These are phyloP conservation scores for Paratrypauchen microcephalus DNA, from an alignment of 2,797 vertebrate species.

Conservation along the genomic window DNA sequence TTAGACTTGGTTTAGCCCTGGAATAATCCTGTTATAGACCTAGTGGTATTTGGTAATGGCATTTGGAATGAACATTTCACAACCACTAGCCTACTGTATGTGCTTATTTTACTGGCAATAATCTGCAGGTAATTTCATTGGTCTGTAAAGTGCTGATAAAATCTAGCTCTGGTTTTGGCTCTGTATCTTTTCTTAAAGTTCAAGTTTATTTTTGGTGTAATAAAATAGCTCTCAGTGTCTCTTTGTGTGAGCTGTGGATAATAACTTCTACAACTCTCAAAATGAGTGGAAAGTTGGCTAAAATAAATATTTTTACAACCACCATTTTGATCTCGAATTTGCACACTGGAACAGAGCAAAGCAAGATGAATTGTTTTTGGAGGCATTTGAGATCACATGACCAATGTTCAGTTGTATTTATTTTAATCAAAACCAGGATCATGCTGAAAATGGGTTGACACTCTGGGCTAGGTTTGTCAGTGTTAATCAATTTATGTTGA, in stretches of 20 bases:
- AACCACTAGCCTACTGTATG: background rate
- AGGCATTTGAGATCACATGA: background rate
- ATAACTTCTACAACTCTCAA: background rate
- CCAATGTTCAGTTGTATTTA: no score
- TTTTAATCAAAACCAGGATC: no score
- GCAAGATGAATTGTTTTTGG: background rate
- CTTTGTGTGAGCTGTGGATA: background rate
- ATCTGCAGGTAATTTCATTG: background rate
- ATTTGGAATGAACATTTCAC: background rate
- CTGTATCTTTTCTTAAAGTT: background rate
- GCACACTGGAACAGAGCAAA: background rate
- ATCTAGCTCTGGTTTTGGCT: background rate
- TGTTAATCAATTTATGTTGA: no score
- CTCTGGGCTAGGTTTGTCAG: no score
- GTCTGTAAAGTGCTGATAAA: background rate
- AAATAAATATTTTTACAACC: background rate
- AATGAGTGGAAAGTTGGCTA: constrained; percentile 2
- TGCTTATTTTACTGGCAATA: background rate
- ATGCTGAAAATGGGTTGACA: no score
- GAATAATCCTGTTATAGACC: no score
- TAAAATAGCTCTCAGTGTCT: background rate
- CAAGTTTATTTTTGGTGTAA: background rate
- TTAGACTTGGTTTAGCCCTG: no score
- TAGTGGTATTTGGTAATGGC: no score
- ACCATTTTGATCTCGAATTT: background rate